Percentiles rank a stretch among this genome's conserved stretches.
phyloP scores from a whole-genome alignment of 2,113 vertebrate species.

The Suncus etruscus region DNA sequence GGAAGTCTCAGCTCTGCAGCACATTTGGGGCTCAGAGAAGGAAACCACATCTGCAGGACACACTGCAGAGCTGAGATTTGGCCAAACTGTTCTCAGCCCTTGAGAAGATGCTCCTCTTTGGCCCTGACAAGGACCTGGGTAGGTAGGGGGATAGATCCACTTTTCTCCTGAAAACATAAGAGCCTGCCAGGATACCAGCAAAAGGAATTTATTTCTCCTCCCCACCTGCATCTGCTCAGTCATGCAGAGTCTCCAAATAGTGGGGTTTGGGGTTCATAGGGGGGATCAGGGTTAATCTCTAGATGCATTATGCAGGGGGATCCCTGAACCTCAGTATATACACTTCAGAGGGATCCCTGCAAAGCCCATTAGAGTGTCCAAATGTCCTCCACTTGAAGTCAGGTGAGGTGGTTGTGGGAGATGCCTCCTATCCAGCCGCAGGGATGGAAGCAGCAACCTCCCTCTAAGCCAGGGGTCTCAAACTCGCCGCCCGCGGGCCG shows the following conservation, averaged over 20 bases:
- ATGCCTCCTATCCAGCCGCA: too few relatives aligned
- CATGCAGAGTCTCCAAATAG: background rate
- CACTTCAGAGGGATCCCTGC: background rate
- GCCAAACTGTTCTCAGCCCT: background rate
- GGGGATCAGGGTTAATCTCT: background rate
- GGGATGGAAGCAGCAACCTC: too few relatives aligned
- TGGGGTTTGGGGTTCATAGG: background rate
- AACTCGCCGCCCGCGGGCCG: too few relatives aligned
- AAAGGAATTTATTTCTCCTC: background rate
- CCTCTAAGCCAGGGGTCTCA: too few relatives aligned
- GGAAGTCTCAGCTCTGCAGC: too few relatives aligned
- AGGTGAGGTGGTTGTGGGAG: too few relatives aligned
- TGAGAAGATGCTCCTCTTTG: background rate
- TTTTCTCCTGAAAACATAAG: background rate
- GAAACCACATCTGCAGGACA: background rate
- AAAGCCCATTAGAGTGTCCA: too few relatives aligned
- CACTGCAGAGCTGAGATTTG: background rate
- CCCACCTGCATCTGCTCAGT: background rate
- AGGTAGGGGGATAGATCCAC: background rate
- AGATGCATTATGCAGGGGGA: background rate
- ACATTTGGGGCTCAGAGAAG: background rate
- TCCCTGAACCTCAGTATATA: background rate
- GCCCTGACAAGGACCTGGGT: background rate
- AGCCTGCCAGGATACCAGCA: background rate
- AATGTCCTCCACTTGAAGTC: too few relatives aligned